Evolutionary conservation across 2,797 vertebrate genomes (phyloP).

Genomic region (Cuniculus paca): DNA sequence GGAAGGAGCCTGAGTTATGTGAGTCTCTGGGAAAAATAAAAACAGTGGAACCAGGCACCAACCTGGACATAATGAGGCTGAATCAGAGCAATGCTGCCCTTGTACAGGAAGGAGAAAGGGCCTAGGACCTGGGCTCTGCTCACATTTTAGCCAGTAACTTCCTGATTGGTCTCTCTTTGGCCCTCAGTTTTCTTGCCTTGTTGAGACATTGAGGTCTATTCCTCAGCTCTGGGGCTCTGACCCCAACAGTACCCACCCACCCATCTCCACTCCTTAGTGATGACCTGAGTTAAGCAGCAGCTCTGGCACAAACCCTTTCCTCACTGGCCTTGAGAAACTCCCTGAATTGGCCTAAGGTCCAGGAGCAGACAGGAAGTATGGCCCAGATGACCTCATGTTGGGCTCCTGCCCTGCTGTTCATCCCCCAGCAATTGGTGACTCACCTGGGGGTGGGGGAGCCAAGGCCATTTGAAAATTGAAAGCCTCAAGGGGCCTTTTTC

Average conservation of each 20-base stretch:
- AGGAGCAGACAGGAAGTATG: conserved; percentile 71
- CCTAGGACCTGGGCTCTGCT: neutral
- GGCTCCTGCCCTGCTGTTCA: conserved; percentile 54
- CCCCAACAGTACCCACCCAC: neutral
- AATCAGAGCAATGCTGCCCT: neutral
- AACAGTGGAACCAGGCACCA: neutral
- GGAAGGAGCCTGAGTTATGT: neutral
- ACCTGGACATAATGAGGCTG: neutral
- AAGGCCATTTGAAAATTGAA: conserved; percentile 76
- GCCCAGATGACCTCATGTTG: conserved; percentile 79
- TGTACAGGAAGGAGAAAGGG: neutral
- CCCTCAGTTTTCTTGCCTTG: neutral
- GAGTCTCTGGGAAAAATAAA: conserved; percentile 52
- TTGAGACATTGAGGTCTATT: neutral
- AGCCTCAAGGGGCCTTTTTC: conserved; percentile 58
- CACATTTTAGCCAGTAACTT: neutral
- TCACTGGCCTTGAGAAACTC: conserved; percentile 75
- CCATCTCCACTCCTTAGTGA: neutral
- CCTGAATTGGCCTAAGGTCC: conserved; percentile 52
- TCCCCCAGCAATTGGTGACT: conserved; percentile 73
- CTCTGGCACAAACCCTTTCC: conserved; percentile 42
- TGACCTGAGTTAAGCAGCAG: neutral
- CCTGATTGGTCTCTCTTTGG: neutral
- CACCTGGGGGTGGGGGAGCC: conserved; percentile 69
- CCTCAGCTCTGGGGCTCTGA: neutral